These are phyloP conservation scores for Alaudala cheleensis DNA, from an alignment of 2,113 vertebrate species.

Conservation along the genomic window DNA sequence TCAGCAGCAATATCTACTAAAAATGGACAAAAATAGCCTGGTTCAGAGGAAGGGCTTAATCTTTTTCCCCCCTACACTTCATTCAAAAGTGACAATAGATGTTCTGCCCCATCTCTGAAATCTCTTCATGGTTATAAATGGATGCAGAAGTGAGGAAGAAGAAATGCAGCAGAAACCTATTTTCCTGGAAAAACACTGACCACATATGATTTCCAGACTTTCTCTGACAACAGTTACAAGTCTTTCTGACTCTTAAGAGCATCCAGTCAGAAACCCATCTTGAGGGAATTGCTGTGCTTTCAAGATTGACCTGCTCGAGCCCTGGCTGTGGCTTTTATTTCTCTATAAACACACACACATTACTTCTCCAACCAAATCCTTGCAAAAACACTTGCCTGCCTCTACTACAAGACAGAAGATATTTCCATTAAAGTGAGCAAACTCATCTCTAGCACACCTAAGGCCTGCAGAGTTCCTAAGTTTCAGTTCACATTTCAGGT, in stretches of 20 bases:
- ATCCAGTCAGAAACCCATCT: not conserved
- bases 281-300: not conserved
- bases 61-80: not conserved
- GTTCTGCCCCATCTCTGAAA: not conserved
- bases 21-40: not conserved
- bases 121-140: not conserved
- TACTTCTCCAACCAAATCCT: constrained; percentile 47
- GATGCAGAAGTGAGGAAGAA: not conserved
- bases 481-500: constrained; percentile 76
- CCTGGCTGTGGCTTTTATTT: not conserved
- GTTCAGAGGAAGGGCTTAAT: not conserved
- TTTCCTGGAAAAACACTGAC: not conserved
- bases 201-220: not conserved
- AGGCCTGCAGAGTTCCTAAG: constrained; percentile 63
- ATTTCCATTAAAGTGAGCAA: constrained; percentile 60
- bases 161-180: not conserved
- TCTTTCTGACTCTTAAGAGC: not conserved
- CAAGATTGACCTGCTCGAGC: not conserved
- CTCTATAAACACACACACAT: not conserved
- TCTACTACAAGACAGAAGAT: constrained; percentile 42
- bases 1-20: not conserved
- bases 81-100: not conserved
- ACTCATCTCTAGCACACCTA: constrained; percentile 48
- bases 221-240: not conserved
- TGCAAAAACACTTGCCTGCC: constrained; percentile 31